A percentile compares a stretch with the other conserved stretches of the same genome.
Conservation (phyloP, 2,113 vertebrate species). For the Heteronetta atricapilla region DNA sequence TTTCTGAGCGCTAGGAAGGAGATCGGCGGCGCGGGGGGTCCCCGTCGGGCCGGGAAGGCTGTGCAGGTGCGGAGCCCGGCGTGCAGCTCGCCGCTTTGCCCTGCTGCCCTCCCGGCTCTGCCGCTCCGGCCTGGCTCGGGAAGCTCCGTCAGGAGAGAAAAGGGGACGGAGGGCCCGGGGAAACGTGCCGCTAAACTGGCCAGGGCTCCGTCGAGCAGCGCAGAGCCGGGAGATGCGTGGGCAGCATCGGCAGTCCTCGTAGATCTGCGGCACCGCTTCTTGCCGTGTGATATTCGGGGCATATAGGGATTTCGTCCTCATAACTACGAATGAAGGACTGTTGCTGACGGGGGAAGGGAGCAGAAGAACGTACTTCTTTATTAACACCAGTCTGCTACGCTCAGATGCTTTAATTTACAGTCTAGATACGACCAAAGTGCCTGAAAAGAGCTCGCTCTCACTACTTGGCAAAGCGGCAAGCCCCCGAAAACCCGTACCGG, state of each 20-base stretch:
- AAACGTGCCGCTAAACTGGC: background rate
- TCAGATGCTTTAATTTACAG: background rate
- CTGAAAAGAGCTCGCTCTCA: background rate
- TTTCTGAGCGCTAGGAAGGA: background rate
- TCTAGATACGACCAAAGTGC: background rate
- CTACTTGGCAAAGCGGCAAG: background rate
- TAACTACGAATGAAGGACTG: background rate
- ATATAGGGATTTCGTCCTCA: background rate
- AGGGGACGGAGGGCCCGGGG: too few species aligned
- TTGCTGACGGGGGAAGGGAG: background rate
- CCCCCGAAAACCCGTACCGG: background rate
- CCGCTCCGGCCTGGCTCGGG: rapidly evolving
- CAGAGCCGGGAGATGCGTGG: rapidly evolving
- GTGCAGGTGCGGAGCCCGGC: background rate
- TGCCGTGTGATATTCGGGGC: too few species aligned
- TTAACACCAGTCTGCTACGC: background rate
- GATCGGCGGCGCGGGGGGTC: background rate
- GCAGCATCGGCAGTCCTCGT: too few species aligned
- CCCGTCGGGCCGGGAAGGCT: background rate
- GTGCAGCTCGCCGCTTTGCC: background rate
- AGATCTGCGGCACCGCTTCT: background rate
- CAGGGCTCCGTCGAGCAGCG: background rate
- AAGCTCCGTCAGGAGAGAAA: background rate
- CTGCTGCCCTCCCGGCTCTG: rapidly evolving
- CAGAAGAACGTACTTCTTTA: background rate